These are phyloP conservation scores for Eupithecia centaureata DNA, from an alignment of 2,888 invertebrate species.

Conservation along the genomic window DNA sequence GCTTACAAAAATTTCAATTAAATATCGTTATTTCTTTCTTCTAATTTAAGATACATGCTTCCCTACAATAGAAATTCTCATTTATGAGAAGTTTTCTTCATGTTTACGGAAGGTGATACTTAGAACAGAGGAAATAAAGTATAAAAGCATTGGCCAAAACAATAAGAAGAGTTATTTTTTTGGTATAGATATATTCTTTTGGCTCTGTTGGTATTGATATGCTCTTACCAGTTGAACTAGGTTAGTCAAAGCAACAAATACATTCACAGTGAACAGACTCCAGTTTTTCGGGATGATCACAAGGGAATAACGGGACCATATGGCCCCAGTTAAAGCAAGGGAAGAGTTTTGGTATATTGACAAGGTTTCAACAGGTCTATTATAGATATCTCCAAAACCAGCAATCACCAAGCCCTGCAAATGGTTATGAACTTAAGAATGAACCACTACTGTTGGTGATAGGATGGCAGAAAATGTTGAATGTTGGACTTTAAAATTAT, in stretches of 20 bases:
- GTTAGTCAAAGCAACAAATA: conserved; percentile 96
- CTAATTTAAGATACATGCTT: not conserved
- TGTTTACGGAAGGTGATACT: not conserved
- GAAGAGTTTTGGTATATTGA: conserved; percentile 92
- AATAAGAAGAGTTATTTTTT: not conserved
- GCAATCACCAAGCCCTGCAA: conserved; percentile 91
- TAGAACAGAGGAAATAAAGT: not conserved
- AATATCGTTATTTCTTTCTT: not conserved
- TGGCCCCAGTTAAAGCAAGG: conserved; percentile 93
- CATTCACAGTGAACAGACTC: conserved; percentile 96
- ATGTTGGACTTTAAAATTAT: too few relatives aligned
- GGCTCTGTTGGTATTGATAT: conserved; percentile 46
- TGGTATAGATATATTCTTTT: not conserved
- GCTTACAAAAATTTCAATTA: too few relatives aligned
- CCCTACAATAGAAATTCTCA: too few relatives aligned
- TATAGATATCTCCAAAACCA: conserved; percentile 92
- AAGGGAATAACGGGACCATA: conserved; percentile 97
- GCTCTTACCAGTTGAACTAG: conserved; percentile 92
- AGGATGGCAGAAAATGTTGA: not conserved
- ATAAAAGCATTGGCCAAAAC: not conserved
- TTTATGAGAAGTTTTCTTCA: too few relatives aligned
- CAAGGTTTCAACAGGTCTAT: conserved; percentile 94
- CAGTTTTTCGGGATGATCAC: conserved; percentile 99
- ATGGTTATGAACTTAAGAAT: conserved; percentile 48
- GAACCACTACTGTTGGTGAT: not conserved